Evolutionary conservation across 1,140 invertebrate genomes (phyloP), one percentile per base, ranked within the genome.

Genomic region (Asbolus verrucosus): DNA sequence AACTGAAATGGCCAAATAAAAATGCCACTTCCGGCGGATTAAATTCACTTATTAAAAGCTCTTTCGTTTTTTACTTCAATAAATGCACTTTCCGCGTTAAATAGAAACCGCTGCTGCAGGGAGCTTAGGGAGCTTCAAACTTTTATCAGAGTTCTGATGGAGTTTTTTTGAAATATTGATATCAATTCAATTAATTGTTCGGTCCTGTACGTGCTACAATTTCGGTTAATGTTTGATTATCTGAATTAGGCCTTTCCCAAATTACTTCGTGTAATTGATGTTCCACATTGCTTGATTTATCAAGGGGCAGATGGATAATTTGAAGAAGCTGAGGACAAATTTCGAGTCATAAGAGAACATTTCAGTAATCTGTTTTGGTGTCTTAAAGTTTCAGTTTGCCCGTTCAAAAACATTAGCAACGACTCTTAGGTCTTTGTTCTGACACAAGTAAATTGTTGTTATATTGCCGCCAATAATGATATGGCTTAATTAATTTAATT

Each of bases 201-300:
- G 2, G 33, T 36, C 6, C 6, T 8, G 46, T 54, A 6, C 14
- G 21, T 54, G 19, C n/a, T 13, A 11, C 9, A 54, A 54, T 24
- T 54, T 27, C 46, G 8, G 19, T 24, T 54, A n/a, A 54, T 54
- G 19, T 19, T 24, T 54, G 19, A 54, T 54, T 54, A 27, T 54
- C 46, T 14, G 46, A 54, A 54, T 54, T 54, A 54, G 46, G 21
- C 21, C 21, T 19, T 54, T 24, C 46, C 46, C 11, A 54, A 54
- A 54, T 54, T 54, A 27, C 46, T 54, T 27, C 9, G 46, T 9
- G 19, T 54, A 54, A 54, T 27, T 54, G 46, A 54, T 27, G 46
- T 9, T 27, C 21, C 19, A 54, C 19, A 27, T 24, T 54, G 46
- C 46, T 27, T 54, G 46, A 54, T 54, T 54, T 54, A 54, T 54